Base-by-base conservation (phyloP, 2,888 invertebrate genomes). In the Sminthurides aquaticus region DNA sequence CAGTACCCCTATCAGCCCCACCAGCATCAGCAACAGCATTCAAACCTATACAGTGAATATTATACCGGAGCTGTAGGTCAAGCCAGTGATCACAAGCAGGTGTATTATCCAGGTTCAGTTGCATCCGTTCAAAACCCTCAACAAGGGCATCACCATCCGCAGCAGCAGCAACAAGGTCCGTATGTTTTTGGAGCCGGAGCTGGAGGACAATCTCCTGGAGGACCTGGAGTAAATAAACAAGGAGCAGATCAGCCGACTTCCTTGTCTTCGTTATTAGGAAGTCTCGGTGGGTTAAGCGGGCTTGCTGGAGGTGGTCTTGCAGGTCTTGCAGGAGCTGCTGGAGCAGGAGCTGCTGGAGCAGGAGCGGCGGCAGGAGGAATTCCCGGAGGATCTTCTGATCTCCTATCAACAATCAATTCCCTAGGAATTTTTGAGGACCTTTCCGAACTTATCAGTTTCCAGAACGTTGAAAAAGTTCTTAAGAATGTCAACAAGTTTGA, bases 401-500 rank as follows among this genome's bases (percentile, higher is more conserved):
- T 62, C 8, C 25, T 63, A 54, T 26, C 60, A 24, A 25, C 49
- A 2, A 20, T 59, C 8, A 22, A 27, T 27, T 61, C 57, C 5
- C 43, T 69, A 1, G 68, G 70, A 1, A 49, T 69, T 24, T 34
- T 65, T 3, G 69, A 69, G 20, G 69, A 71, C 43, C 18, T 70
- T 1, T 2, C 59, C 0, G 68, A 66, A 49, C 57, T 71, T 11
- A 26, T 69, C 22, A 71, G 67, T 52, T 67, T 70, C 43, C 62
- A 62, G 20, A 64, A 58, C n/a, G 52, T 72, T 62, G 71, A 73
- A 49, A 66, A 65, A 26, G 57, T 73, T 56, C 26, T 73, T 5
- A 62, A 59, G 1, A 67, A 65, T 62, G 69, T 73, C 18, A 73
- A 67, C 49, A 66, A 67, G 52, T 73, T 73, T 61, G 72, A 73